Conservation (phyloP, 2,113 vertebrate species). For the Pelmatolapia mariae region DNA sequence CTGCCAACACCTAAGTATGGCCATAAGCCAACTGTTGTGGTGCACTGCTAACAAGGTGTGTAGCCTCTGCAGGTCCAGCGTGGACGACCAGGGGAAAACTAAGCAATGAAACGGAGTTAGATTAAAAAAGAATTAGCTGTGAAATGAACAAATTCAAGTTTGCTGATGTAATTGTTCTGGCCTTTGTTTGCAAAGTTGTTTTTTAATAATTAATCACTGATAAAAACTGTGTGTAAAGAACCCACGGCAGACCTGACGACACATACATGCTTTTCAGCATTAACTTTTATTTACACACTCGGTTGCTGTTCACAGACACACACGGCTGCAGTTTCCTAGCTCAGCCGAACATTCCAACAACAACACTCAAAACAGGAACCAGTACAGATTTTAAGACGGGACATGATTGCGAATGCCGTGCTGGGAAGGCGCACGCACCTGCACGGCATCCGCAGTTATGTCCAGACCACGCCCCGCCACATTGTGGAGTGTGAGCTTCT, state of each 20-base stretch:
- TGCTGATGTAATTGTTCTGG: not conserved
- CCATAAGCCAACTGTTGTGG: rapidly evolving
- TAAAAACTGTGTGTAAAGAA: not conserved
- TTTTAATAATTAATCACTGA: not conserved
- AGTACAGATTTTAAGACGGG: not conserved
- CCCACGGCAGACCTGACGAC: not conserved
- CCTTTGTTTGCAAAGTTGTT: not conserved
- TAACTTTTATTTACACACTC: not conserved
- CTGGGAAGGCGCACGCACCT: not conserved
- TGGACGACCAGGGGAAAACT: not conserved
- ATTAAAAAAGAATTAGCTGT: not conserved
- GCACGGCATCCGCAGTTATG: not conserved
- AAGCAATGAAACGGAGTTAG: not conserved
- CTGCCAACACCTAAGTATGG: not conserved
- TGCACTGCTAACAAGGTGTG: not conserved
- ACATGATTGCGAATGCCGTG: not conserved
- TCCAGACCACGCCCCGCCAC: not conserved
- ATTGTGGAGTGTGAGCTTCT: not conserved
- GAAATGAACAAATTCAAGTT: not conserved
- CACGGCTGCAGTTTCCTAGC: not conserved
- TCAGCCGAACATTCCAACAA: not conserved
- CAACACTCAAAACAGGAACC: not conserved
- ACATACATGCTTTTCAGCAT: not conserved
- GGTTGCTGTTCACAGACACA: not conserved
- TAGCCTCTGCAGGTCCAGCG: not conserved